These are phyloP conservation scores for Pelvicachromis taeniatus DNA, from an alignment of 2,113 vertebrate genomes.

Conservation along the genomic window DNA sequence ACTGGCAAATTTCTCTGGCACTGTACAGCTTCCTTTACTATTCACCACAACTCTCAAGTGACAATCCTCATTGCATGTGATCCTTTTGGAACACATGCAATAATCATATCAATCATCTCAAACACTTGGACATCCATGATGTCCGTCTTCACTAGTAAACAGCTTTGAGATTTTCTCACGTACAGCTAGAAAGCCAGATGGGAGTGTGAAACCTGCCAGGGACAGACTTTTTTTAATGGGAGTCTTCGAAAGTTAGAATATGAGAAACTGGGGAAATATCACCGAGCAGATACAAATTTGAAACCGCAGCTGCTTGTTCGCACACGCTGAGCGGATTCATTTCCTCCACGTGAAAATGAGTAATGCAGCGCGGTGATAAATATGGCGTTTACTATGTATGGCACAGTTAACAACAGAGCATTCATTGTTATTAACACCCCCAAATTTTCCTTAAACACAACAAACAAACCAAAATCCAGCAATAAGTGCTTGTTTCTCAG, in stretches of 20 bases:
- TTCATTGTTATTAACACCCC: neutral
- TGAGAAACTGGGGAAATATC: conserved; percentile 30
- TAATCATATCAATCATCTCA: conserved; percentile 47
- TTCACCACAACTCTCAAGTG: neutral
- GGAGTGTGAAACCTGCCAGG: neutral
- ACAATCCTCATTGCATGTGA: neutral
- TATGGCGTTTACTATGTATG: neutral
- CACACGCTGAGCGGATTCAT: conserved; percentile 9
- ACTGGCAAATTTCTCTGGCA: neutral
- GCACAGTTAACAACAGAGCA: neutral
- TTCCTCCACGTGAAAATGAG: conserved; percentile 10
- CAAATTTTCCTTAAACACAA: neutral
- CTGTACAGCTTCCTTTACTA: neutral
- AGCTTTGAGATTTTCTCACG: conserved; percentile 31
- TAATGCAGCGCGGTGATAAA: neutral
- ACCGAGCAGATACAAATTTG: conserved; percentile 19
- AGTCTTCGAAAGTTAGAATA: conserved; percentile 15
- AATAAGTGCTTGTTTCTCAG: neutral
- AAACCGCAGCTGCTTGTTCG: conserved; percentile 34
- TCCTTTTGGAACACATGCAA: conserved; percentile 18
- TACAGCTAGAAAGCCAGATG: conserved; percentile 17
- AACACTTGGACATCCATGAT: conserved; percentile 31
- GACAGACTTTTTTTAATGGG: conserved; percentile 39
- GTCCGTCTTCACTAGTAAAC: conserved; percentile 38
- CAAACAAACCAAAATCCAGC: neutral